phyloP scores from a whole-genome alignment of 2,888 invertebrate species.

The Agrotis exclamationis region DNA sequence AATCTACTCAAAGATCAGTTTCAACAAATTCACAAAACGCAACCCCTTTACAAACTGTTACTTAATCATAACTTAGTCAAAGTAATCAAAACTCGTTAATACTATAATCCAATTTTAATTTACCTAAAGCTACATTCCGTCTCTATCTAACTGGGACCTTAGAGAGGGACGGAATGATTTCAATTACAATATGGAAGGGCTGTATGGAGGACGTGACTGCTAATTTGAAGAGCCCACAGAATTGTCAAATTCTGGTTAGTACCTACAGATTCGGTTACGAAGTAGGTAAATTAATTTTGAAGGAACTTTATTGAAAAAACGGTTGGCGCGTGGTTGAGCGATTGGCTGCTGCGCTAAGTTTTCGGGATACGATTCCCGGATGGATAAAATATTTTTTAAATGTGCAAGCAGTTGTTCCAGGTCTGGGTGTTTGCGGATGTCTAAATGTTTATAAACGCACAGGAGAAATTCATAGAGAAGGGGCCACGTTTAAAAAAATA shows the following conservation, averaged over 20 bases:
- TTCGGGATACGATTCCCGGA: no score
- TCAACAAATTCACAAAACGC: conserved; percentile 28
- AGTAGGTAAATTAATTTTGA: conserved; percentile 22
- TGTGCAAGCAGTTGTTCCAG: no score
- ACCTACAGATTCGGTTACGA: conserved; percentile 12
- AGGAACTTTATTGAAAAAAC: background rate
- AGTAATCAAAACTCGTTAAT: conserved; percentile 50
- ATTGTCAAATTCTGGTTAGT: conserved; percentile 24
- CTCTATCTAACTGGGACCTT: conserved; percentile 27
- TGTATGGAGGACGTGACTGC: conserved; percentile 29
- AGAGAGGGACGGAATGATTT: conserved; percentile 30
- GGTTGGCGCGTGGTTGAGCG: no score
- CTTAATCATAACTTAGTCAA: conserved; percentile 22
- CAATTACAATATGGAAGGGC: conserved; percentile 42
- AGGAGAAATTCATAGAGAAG: no score
- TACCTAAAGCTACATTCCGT: conserved; percentile 24
- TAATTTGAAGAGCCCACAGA: conserved; percentile 35
- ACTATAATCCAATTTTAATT: conserved; percentile 56
- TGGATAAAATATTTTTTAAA: no score
- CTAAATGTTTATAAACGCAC: no score
- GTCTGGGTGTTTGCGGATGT: no score
- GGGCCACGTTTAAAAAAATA: no score
- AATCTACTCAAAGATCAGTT: conserved; percentile 12
- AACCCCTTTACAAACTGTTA: conserved; percentile 20
- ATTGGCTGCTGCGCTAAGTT: no score